Base-by-base conservation (phyloP, 1,140 invertebrate species). In the Druon quercuslanigerum region DNA sequence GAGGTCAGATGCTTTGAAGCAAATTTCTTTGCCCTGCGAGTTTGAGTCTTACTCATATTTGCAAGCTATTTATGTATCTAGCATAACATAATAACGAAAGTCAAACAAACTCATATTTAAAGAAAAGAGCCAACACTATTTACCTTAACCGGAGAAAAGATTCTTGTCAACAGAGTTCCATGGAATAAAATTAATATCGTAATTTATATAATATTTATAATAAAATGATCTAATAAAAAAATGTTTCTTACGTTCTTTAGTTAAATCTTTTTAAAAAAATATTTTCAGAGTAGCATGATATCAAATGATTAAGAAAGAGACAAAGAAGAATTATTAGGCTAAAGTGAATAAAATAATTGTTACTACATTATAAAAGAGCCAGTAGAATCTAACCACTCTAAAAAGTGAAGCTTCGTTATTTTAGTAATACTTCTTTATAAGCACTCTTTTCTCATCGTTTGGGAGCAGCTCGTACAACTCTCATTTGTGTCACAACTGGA, bases 371-470 rank as follows among this genome's bases (percentile, higher is more conserved):
- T 40, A 56, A 56, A 40, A 33, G 25, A 66, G 40, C 33, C 57
- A 66, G 33, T 66, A 66, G 25, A 66, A 66, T 14, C 33, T 66
- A 66, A 66, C 60, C 60, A 66, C 4, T 25, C 60, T 66, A 66
- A 66, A 66, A 46, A 40, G 33, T 66, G 16, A 46, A 40, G 25
- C 60, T 66, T 66, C 33, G 60, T 40, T 66, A 66, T 66, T 66
- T 66, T 14, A 66, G 60, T 66, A 46, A 66, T 66, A 66, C 60
- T 66, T 66, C 25, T 66, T 66, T 60, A 25, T 60, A 60, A 60
- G 25, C 20, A 60, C 57, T 60, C 25, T 60, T 60, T 60, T 16
- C 20, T 60, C 57, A 60, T 14, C 57, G 7, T 60, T 66, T 13
- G 33, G 33, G 60, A 66, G 60, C 60, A 66, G 60, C 25, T 66